A percentile compares a stretch with the other conserved stretches of the same genome.
These are phyloP conservation scores for Gallinago nigripennis DNA, from an alignment of 2,797 vertebrate genomes.

Conservation along the genomic window DNA sequence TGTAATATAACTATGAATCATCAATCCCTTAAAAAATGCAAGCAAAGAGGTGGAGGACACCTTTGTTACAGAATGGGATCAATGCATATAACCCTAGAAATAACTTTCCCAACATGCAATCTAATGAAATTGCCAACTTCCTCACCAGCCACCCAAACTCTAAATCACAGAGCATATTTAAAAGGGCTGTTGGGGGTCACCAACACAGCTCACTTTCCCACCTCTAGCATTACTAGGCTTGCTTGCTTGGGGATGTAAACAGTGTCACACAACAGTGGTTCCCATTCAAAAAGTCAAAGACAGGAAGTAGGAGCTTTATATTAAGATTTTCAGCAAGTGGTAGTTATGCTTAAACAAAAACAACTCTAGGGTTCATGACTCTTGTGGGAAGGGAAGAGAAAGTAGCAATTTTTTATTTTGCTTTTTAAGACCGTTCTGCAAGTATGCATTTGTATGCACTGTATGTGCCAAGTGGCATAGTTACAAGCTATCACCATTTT, in stretches of 20 bases:
- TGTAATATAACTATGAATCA: not conserved
- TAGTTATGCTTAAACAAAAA: not conserved
- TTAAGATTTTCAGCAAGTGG: not conserved
- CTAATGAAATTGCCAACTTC: not conserved
- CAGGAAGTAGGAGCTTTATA: not conserved
- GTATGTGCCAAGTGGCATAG: not conserved
- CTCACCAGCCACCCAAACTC: not conserved
- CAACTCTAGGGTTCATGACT: not conserved
- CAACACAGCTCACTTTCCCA: not conserved
- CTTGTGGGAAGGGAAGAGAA: not conserved
- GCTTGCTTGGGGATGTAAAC: not conserved
- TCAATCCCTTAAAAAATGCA: not conserved
- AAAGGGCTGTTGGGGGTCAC: not conserved
- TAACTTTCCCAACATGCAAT: not conserved
- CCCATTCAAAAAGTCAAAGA: not conserved
- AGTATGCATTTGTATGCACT: not conserved
- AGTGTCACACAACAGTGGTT: not conserved
- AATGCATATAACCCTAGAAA: not conserved
- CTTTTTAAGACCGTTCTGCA: not conserved
- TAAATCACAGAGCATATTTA: not conserved
- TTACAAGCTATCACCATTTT: constrained; percentile 20
- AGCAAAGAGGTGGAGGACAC: not conserved
- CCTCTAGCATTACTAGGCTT: not conserved
- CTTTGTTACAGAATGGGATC: not conserved
- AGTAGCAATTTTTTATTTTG: not conserved